Evolutionary conservation across 2,888 invertebrate species (phyloP), one percentile per base, ranked within the genome.

Genomic region (Alloscopus bannaensis): DNA sequence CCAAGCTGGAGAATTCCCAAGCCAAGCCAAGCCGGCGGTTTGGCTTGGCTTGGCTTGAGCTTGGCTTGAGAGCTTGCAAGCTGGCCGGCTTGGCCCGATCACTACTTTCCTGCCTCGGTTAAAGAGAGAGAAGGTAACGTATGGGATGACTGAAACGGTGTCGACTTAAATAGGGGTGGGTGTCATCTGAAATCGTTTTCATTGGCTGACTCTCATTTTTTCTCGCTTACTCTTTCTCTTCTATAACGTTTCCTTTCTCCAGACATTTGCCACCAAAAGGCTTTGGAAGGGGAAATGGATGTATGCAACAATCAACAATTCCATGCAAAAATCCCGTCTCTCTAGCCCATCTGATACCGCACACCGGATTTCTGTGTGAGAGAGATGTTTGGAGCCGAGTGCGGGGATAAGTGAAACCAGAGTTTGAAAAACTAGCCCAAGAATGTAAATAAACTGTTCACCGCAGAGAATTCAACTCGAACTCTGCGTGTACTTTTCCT

Each of bases 331-430:
- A 8, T 13, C 36, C 36, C 13, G 6, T 36, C 13, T 36, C 13
- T 36, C 6, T 36, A 36, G 36, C 8, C 36, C 36, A 8, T 13
- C 36, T 36, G 6, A 6, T 36, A 8, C 36, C 36, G 18, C 45
- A 55, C 26, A 50, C 18, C 50, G 22, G 50, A 22, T 18, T 20
- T 18, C 18, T 50, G 50, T 20, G 50, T 24, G 24, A 6, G 52
- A 16, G 52, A 52, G 24, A 52, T 26, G 26, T 11, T 2, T 18
- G 20, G 20, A 2, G 20, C n/a, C 16, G 20, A 20, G 45, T 50
- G 16, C 28, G 55, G 55, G 55, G 55, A 55, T 55, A 55, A 26
- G 28, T 55, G 55, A 55, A 26, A 55, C 55, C 11, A 8, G 55
- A 55, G 55, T 55, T 55, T 55, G 11, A 11, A 50, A 50, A 50